Percentiles rank a stretch among this genome's conserved stretches.
Evolutionary conservation across 2,888 invertebrate genomes (phyloP).

Genomic region (Morpho achilles): DNA sequence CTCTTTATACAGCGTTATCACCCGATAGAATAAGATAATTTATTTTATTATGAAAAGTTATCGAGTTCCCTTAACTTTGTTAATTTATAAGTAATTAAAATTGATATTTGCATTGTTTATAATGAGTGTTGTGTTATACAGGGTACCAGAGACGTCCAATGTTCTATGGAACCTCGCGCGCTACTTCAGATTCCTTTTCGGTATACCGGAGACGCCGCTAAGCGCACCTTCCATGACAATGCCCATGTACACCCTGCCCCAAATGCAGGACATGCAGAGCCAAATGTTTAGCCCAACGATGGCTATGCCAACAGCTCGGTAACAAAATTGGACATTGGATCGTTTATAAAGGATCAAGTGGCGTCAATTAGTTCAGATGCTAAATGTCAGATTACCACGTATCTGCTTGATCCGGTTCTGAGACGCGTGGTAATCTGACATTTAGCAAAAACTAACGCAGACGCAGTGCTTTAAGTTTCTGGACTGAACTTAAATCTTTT

Average conservation of each 20-base stretch:
- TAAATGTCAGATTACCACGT: constrained; percentile 75
- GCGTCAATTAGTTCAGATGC: constrained; percentile 48
- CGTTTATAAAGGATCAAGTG: constrained; percentile 61
- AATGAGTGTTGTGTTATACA: constrained; percentile 48
- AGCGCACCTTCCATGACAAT: constrained; percentile 62
- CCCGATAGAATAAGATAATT: no score
- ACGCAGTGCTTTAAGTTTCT: constrained; percentile 61
- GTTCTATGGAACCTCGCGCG: constrained; percentile 76
- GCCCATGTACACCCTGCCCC: constrained; percentile 71
- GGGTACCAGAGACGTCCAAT: constrained; percentile 77
- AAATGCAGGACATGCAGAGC: constrained; percentile 47
- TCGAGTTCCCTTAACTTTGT: constrained; percentile 12
- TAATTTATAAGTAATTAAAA: constrained; percentile 28
- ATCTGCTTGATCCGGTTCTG: constrained; percentile 25
- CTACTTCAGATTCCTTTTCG: constrained; percentile 73
- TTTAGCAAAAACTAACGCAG: constrained; percentile 54
- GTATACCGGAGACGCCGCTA: constrained; percentile 65
- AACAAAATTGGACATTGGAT: constrained; percentile 69
- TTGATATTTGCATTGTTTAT: constrained; percentile 42
- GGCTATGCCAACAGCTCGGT: constrained; percentile 52
- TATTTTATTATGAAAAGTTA: constrained; percentile 8
- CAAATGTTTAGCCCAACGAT: constrained; percentile 40
- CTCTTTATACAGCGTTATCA: no score
- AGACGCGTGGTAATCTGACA: constrained; percentile 67
- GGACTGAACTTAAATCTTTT: constrained; percentile 41